phyloP scores from a whole-genome alignment of 2,113 vertebrate genomes.

The Notiomystis cincta region DNA sequence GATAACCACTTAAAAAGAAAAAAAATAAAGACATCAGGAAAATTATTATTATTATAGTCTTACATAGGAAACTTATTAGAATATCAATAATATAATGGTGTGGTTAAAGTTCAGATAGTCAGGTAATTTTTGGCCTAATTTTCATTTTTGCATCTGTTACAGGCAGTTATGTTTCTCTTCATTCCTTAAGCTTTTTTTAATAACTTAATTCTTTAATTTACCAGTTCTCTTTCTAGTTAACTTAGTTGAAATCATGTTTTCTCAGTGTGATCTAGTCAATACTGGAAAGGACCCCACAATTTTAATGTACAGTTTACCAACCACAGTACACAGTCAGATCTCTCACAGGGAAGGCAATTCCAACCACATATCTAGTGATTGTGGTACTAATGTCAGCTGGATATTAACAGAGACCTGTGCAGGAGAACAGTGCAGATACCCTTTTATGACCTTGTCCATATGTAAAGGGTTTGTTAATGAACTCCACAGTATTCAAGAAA shows the following conservation, averaged over 20 bases:
- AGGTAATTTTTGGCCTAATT: background rate
- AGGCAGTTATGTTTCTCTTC: background rate
- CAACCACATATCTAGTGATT: background rate
- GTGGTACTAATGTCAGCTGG: background rate
- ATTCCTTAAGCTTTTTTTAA: slow-evolving; percentile 44
- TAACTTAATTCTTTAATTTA: slow-evolving; percentile 14
- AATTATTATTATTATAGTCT: background rate
- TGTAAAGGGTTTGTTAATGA: background rate
- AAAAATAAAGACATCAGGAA: background rate
- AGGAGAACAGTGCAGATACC: background rate
- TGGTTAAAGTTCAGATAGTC: background rate
- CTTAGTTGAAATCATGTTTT: background rate
- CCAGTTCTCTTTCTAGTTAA: slow-evolving; percentile 25
- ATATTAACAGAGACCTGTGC: background rate
- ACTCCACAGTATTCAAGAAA: background rate
- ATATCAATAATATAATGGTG: background rate
- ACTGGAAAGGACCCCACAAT: background rate
- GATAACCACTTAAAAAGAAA: background rate
- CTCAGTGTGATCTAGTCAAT: background rate
- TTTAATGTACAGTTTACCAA: background rate
- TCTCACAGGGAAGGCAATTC: background rate
- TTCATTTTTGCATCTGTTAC: background rate
- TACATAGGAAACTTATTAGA: background rate
- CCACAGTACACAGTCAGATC: background rate
- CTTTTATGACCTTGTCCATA: background rate